Base-by-base conservation (phyloP, 2,888 invertebrate genomes). In the Ophion ellenae region DNA sequence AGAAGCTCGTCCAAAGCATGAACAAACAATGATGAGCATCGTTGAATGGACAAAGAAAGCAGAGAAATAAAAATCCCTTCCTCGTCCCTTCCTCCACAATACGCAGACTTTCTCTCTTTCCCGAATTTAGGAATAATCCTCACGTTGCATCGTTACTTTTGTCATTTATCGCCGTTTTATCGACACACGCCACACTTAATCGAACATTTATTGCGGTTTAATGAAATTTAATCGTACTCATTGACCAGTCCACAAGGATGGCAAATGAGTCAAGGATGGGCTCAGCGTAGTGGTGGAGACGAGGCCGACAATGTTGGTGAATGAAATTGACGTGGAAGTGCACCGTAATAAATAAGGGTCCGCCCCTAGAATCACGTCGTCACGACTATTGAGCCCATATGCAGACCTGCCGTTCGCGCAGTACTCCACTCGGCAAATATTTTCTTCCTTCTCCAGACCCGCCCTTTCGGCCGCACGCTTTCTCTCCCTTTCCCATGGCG, bases 11-110 rank as follows among this genome's bases (percentile, higher is more conserved):
- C 83, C 78, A 77, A 86, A 83, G 86, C 77, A 61, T 77, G 64
- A 83, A 69, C 73, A 78, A 86, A 86, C 83, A 86, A 83, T 83
- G 83, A 83, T 64, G 81, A 69, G 81, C 47, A 63, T 73, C 83
- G 85, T 83, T 83, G 81, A 61, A 59, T 67, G 17, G 20, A 66
- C 70, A 73, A 67, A 73, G 17, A 67, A 74, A 69, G 40, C 47
- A 73, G 63, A 81, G 45, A 40, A 64, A 74, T n/a, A 47, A 74
- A 63, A 76, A 53, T 66, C 67, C 57, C 59, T 67, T 75, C 53
- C 61, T 40, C 83, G n/a, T 73, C 20, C 70, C 64, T 59, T 77
- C 61, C 17, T 32, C 57, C 61, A 5, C 63, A n/a, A 45, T 67
- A n/a, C 24, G 53, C 63, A 28, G 20, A 32, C 24, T 28, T 71